These are phyloP conservation scores for Ophioninae sp. DNA, from an alignment of 2,888 invertebrate species.

Conservation along the genomic window DNA sequence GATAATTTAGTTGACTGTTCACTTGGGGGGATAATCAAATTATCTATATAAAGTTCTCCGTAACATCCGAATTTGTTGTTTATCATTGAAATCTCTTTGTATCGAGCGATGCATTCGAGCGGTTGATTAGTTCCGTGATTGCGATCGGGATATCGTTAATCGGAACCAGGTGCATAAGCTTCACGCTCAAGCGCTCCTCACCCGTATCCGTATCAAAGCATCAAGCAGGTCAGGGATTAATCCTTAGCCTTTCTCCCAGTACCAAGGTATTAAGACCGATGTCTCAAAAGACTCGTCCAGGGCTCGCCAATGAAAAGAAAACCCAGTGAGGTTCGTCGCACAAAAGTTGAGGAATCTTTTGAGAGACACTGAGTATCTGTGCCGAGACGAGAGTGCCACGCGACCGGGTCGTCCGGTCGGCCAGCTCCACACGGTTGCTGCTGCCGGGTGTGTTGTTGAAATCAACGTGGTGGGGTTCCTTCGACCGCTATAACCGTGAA, in stretches of 20 bases:
- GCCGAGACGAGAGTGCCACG: slow-evolving; percentile 74
- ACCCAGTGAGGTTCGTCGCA: not conserved
- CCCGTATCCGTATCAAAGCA: slow-evolving; percentile 18
- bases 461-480: slow-evolving; percentile 79
- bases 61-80: not conserved
- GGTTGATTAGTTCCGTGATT: slow-evolving; percentile 1
- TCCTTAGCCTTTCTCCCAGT: slow-evolving; percentile 8
- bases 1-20: not conserved
- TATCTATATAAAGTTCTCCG: not conserved
- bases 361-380: slow-evolving; percentile 79
- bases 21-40: not conserved
- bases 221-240: slow-evolving; percentile 19
- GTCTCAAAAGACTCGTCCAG: slow-evolving; percentile 13
- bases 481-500: slow-evolving; percentile 74
- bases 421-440: slow-evolving; percentile 65
- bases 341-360: slow-evolving; percentile 66
- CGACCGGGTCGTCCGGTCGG: slow-evolving; percentile 78
- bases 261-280: slow-evolving; percentile 10
- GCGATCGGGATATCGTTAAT: slow-evolving; percentile 26
- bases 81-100: not conserved
- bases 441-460: slow-evolving; percentile 77
- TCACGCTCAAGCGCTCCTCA: slow-evolving; percentile 39
- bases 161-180: slow-evolving; percentile 28
- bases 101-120: not conserved
- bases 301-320: slow-evolving; percentile 29